Evolutionary conservation across 2,888 invertebrate genomes (phyloP), one percentile per base, ranked within the genome.

Genomic region (Drosophila austrosaltans): DNA sequence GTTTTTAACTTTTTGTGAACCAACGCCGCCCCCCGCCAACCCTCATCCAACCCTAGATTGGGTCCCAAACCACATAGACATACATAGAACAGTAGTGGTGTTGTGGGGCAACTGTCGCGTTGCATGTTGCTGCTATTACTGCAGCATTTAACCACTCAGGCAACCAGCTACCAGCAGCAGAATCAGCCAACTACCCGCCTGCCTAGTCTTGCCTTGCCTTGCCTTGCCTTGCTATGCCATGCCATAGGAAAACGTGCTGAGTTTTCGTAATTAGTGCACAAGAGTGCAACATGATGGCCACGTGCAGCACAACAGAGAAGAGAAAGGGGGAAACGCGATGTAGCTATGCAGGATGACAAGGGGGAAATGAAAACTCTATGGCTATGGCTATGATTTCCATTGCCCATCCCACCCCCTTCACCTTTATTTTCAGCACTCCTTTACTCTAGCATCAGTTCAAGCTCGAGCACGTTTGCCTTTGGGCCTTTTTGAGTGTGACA

Each of bases 241-340:
- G 85, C 85, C 81, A 81, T 73, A 66, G 83, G 75, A 75, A 82
- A 89, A 85, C 85, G 85, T 85, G 85, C 85, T 84, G 82, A 89
- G 85, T 85, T 85, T 85, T 84, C 85, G 85, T 89, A 85, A 85
- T 85, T 85, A 85, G 89, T 89, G 89, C 89, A 82, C 81, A 88
- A 73, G 69, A 83, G 77, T 86, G 84, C 88, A 82, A 72, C 75
- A 69, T 58, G 74, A 66, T 79, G 72, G 75, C 76, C 87, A 82
- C 86, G 81, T 82, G 83, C 76, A 75, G 53, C 22, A 42, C 39
- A 53, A 44, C 58, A 32, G 36, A 5, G 53, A 32, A 36, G 7
- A 42, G 30, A 28, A 36, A 16, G 10, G 16, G 2, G 7, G 22
- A 25, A 20, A 22, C 30, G 30, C 30, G 36, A 8, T 36, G 36